These are phyloP conservation scores for Athene noctua DNA, from an alignment of 2,113 vertebrate genomes.

Conservation along the genomic window DNA sequence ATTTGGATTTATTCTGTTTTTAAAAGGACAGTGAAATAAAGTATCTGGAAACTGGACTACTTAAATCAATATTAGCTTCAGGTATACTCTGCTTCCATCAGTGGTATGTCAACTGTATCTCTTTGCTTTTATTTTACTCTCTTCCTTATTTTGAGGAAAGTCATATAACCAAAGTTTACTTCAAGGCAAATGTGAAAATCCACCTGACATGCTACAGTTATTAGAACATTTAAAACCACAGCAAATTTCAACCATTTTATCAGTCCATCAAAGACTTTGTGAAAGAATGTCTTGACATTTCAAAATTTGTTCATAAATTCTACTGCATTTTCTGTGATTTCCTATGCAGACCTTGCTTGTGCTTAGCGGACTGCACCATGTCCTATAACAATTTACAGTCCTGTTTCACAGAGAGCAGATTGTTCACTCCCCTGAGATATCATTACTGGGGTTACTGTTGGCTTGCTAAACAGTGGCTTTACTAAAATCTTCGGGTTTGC, in stretches of 20 bases:
- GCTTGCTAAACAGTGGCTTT: background rate
- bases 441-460: background rate
- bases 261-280: background rate
- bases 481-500: background rate
- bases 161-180: background rate
- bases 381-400: background rate
- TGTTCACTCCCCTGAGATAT: background rate
- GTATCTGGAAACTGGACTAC: background rate
- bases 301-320: background rate
- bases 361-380: background rate
- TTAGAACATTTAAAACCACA: background rate
- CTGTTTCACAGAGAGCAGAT: background rate
- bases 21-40: background rate
- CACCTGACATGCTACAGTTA: background rate
- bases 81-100: background rate
- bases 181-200: background rate
- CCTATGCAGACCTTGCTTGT: background rate
- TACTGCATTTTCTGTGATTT: background rate
- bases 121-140: background rate
- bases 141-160: background rate
- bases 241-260: slow-evolving; percentile 9
- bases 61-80: background rate
- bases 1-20: background rate
- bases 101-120: background rate
- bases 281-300: background rate